Conservation (phyloP, 2,797 vertebrate genomes). For the Liparis tanakae region DNA sequence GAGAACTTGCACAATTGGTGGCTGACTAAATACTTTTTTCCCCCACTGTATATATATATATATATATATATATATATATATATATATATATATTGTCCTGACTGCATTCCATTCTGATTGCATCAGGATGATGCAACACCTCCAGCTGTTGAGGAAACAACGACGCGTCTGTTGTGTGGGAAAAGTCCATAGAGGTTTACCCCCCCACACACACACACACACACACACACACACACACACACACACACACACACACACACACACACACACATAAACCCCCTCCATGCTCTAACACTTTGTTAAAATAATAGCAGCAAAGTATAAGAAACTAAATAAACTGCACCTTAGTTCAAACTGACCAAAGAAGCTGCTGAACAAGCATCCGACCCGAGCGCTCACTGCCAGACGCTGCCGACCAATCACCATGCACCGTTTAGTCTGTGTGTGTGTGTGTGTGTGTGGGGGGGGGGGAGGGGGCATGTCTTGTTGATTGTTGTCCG, state of each 20-base stretch:
- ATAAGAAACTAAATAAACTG: constrained; percentile 40
- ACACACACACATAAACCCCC: not conserved
- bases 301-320: constrained; percentile 29
- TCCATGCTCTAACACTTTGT: constrained; percentile 1
- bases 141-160: constrained; percentile 40
- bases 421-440: not conserved
- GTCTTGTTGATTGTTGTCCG: constrained; percentile 28
- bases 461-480: not conserved
- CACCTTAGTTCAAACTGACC: constrained; percentile 79
- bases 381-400: constrained; percentile 42
- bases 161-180: constrained; percentile 34
- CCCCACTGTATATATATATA: too few relatives aligned
- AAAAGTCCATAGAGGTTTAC: constrained; percentile 59
- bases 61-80: too few relatives aligned
- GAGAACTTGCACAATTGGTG: too few relatives aligned
- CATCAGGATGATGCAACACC: constrained; percentile 10
- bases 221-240: not conserved
- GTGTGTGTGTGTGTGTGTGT: not conserved
- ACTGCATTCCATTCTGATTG: constrained; percentile 40
- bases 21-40: too few relatives aligned
- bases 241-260: not conserved
- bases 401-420: constrained; percentile 55
- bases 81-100: not conserved
- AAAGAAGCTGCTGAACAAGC: constrained; percentile 69
- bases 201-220: not conserved